Evolutionary conservation across 1,140 invertebrate genomes (phyloP).

Genomic region (Scaptomyza pallida): DNA sequence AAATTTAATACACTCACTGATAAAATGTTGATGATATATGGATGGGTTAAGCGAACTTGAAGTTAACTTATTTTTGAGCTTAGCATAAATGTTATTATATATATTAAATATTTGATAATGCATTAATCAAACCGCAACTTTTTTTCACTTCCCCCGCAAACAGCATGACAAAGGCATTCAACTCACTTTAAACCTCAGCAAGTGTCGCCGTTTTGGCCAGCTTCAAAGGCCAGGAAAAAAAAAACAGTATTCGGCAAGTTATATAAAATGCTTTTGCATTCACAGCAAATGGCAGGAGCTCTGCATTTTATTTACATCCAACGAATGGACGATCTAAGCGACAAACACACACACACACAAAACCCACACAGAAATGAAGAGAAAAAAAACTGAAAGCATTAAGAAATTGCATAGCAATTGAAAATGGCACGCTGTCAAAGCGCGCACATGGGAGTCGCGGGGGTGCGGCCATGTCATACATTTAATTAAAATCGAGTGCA

Average conservation of each 20-base stretch:
- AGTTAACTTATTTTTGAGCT: too few relatives aligned
- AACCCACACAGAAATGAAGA: background rate
- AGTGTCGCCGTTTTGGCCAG: slow-evolving; percentile 37
- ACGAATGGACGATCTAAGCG: slow-evolving; percentile 35
- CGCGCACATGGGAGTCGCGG: background rate
- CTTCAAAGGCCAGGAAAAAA: slow-evolving; percentile 70
- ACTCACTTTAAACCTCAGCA: background rate
- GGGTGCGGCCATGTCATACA: slow-evolving; percentile 37
- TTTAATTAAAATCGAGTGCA: slow-evolving; percentile 72
- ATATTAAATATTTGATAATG: too few relatives aligned
- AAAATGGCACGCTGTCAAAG: slow-evolving; percentile 62
- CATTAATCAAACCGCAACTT: background rate
- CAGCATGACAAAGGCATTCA: background rate
- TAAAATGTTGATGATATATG: too few relatives aligned
- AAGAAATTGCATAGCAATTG: slow-evolving; percentile 79
- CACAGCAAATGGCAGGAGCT: slow-evolving; percentile 70
- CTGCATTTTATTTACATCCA: slow-evolving; percentile 78
- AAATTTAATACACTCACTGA: background rate
- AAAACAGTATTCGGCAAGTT: slow-evolving; percentile 62
- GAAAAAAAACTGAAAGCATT: slow-evolving; percentile 53
- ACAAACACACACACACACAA: slow-evolving; percentile 1
- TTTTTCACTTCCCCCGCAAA: background rate
- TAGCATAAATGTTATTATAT: too few relatives aligned
- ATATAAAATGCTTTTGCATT: slow-evolving; percentile 79
- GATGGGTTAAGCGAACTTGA: too few relatives aligned